These are phyloP conservation scores for Ormyrus pomaceus DNA, from an alignment of 2,888 invertebrate genomes.

Conservation along the genomic window DNA sequence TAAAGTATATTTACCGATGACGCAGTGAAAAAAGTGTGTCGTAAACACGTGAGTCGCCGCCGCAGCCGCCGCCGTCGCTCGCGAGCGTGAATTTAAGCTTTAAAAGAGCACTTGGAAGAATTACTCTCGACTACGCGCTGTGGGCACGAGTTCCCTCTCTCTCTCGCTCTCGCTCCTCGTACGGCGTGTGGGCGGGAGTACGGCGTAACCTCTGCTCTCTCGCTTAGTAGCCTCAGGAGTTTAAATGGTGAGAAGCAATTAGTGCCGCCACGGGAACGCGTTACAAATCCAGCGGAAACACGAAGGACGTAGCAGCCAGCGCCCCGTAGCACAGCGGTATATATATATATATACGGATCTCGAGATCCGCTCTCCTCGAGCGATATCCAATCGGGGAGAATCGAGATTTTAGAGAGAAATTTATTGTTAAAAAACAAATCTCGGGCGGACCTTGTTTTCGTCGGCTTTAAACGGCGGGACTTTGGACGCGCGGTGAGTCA, in stretches of 20 bases:
- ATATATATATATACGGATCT: background rate
- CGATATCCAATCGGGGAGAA: too few relatives aligned
- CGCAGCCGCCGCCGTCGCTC: constrained; percentile 16
- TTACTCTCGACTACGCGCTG: constrained; percentile 15
- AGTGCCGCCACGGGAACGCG: constrained; percentile 52
- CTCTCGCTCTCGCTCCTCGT: constrained; percentile 15
- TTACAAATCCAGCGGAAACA: constrained; percentile 55
- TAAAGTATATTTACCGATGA: constrained; percentile 41
- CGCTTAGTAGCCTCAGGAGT: constrained; percentile 52
- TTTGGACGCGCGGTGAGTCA: too few relatives aligned
- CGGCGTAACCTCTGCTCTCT: constrained; percentile 51
- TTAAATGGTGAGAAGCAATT: constrained; percentile 60
- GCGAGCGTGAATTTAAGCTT: constrained; percentile 20
- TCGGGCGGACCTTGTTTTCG: too few relatives aligned
- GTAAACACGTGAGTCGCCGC: constrained; percentile 9
- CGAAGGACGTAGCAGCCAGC: constrained; percentile 35
- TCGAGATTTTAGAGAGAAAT: too few relatives aligned
- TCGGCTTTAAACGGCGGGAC: too few relatives aligned
- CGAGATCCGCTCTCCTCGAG: constrained; percentile 6
- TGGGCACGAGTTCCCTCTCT: background rate
- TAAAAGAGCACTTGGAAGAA: constrained; percentile 43
- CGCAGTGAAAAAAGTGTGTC: constrained; percentile 12
- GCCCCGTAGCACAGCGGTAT: background rate
- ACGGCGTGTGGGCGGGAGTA: background rate
- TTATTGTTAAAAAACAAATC: too few relatives aligned